Evolutionary conservation across 1,140 invertebrate species (phyloP).

Genomic region (Druon quercuslanigerum): DNA sequence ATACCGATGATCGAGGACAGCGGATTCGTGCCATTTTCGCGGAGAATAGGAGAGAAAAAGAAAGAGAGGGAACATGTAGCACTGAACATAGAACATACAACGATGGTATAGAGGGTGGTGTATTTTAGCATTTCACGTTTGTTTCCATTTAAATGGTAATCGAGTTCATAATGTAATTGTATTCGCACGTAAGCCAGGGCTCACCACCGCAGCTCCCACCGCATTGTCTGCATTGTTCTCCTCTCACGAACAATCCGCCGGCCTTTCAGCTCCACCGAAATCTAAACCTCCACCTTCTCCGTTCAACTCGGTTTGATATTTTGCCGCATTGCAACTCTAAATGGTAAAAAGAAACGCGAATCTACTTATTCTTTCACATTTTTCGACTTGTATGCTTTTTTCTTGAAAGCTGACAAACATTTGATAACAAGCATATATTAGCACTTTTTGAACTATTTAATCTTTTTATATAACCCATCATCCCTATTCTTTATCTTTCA

Average conservation of each 20-base stretch:
- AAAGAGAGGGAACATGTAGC: background rate
- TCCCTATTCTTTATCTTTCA: too few relatives aligned
- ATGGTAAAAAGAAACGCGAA: background rate
- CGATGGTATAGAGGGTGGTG: conserved; percentile 57
- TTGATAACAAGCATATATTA: too few relatives aligned
- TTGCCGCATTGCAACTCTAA: conserved; percentile 35
- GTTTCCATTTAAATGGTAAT: conserved; percentile 77
- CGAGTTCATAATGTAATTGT: conserved; percentile 76
- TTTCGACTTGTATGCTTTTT: background rate
- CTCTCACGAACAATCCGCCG: conserved; percentile 64
- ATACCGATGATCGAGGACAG: conserved; percentile 60
- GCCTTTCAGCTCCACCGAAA: conserved; percentile 64
- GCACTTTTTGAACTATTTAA: too few relatives aligned
- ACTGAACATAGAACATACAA: conserved; percentile 32
- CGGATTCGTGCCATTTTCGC: conserved; percentile 29
- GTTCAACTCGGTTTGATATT: conserved; percentile 52
- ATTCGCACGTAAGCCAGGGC: conserved; percentile 73
- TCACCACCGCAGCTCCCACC: conserved; percentile 62
- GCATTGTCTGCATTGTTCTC: conserved; percentile 74
- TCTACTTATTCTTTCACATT: background rate
- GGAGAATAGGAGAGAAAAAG: background rate
- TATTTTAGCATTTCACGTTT: conserved; percentile 76
- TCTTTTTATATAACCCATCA: too few relatives aligned
- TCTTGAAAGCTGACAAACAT: too few relatives aligned
- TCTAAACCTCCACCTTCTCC: conserved; percentile 58